These are phyloP conservation scores for Drosophila parabipectinata DNA, from an alignment of 1,140 invertebrate species.

Conservation along the genomic window DNA sequence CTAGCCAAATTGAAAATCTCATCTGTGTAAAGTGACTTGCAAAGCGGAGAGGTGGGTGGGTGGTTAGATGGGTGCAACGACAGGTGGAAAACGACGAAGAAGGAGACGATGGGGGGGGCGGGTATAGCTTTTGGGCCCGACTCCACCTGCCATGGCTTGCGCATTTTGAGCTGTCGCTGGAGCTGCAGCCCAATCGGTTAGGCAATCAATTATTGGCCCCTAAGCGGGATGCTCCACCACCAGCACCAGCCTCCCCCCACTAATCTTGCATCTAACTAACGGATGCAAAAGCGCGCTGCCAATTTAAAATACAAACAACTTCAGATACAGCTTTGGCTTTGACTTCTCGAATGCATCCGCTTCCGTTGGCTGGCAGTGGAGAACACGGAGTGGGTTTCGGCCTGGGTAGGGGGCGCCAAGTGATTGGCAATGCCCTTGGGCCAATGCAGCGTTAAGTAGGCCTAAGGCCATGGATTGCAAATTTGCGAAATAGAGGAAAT, in stretches of 20 bases:
- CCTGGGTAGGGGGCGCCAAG: conserved; percentile 8
- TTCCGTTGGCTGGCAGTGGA: conserved; percentile 39
- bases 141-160: conserved; percentile 41
- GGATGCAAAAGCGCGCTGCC: conserved; percentile 80
- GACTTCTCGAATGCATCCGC: conserved; percentile 63
- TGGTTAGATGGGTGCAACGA: neutral
- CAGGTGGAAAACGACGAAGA: neutral
- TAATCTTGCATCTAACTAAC: conserved; percentile 48
- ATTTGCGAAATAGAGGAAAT: conserved; percentile 34
- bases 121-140: neutral
- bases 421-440: conserved; percentile 67
- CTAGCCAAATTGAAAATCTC: conserved; percentile 83
- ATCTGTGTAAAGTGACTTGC: conserved; percentile 71
- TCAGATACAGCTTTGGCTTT: conserved; percentile 51
- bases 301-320: conserved; percentile 80
- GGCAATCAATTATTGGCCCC: conserved; percentile 78
- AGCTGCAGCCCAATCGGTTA: conserved; percentile 63
- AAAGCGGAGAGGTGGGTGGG: neutral
- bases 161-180: conserved; percentile 53
- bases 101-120: neutral
- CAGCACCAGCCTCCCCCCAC: conserved; percentile 3
- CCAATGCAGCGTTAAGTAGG: conserved; percentile 55
- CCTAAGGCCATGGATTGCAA: conserved; percentile 47
- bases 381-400: neutral
- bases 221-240: conserved; percentile 1